Evolutionary conservation across 1,140 invertebrate species (phyloP).

Genomic region (Harpegnathos saltator): DNA sequence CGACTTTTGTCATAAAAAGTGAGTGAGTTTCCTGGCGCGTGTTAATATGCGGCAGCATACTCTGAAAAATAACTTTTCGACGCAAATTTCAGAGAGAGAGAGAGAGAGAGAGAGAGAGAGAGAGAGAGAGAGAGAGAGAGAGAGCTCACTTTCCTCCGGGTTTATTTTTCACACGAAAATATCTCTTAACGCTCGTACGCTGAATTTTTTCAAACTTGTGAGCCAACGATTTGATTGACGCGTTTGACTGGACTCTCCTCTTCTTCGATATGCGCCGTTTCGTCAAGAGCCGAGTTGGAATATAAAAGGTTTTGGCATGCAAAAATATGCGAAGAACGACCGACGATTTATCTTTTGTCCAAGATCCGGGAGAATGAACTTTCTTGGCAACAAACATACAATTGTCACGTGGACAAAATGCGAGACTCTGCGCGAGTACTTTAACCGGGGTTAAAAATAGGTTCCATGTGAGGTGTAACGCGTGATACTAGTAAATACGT

Average conservation of each 20-base stretch:
- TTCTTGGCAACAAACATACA: neutral
- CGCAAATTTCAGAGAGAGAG: too few relatives aligned
- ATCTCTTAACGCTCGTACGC: neutral
- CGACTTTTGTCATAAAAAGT: neutral
- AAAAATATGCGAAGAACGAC: slow-evolving; percentile 24
- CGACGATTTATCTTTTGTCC: slow-evolving; percentile 40
- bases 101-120: too few relatives aligned
- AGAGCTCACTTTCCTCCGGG: slow-evolving; percentile 38
- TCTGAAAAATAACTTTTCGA: slow-evolving; percentile 28
- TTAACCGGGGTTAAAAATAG: slow-evolving; percentile 41
- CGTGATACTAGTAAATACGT: slow-evolving; percentile 7
- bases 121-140: too few relatives aligned
- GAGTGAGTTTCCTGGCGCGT: neutral
- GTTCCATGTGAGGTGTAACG: neutral
- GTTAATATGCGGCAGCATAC: neutral
- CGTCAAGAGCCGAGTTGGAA: neutral
- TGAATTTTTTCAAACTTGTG: slow-evolving; percentile 29
- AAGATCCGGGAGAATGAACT: neutral
- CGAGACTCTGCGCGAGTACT: slow-evolving; percentile 5
- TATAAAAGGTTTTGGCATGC: neutral
- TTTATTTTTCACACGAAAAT: slow-evolving; percentile 48
- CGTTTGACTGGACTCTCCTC: slow-evolving; percentile 27
- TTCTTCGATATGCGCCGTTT: neutral
- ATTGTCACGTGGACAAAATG: neutral
- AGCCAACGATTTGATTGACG: slow-evolving; percentile 38